These are phyloP conservation scores for Choloepus hoffmanni DNA, from an alignment of 2,113 vertebrate species.

Conservation along the genomic window DNA sequence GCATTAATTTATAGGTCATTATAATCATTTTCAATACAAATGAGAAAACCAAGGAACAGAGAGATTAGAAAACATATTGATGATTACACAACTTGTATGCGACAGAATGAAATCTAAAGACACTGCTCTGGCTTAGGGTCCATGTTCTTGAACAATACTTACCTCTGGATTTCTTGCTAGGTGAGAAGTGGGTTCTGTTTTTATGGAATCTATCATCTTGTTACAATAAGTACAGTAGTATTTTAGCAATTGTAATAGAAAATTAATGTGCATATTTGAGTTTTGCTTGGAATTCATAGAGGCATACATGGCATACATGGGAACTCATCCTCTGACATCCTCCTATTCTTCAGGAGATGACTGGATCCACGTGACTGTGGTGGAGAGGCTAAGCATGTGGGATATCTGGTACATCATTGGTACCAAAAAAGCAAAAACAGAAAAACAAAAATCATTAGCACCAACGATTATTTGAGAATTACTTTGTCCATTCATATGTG, in stretches of 20 bases:
- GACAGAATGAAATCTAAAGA: not conserved
- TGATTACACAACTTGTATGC: not conserved
- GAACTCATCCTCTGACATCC: not conserved
- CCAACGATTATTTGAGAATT: not conserved
- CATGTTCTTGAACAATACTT: not conserved
- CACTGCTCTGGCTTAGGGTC: not conserved
- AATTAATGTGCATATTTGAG: not conserved
- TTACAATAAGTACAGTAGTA: not conserved
- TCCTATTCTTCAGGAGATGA: not conserved
- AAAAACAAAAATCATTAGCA: not conserved
- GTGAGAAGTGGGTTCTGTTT: not conserved
- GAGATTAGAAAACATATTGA: not conserved
- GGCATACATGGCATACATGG: not conserved
- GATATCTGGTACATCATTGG: not conserved
- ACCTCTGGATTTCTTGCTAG: not conserved
- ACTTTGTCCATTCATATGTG: not conserved
- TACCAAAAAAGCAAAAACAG: not conserved
- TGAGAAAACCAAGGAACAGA: not conserved
- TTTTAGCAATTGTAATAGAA: not conserved
- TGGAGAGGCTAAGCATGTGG: not conserved
- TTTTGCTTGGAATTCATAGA: not conserved
- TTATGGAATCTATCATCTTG: not conserved
- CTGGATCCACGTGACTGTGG: not conserved
- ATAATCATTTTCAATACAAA: slow-evolving; percentile 23
- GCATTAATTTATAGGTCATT: not conserved